Conservation (phyloP, 2,113 vertebrate genomes). For the Fregata magnificens region DNA sequence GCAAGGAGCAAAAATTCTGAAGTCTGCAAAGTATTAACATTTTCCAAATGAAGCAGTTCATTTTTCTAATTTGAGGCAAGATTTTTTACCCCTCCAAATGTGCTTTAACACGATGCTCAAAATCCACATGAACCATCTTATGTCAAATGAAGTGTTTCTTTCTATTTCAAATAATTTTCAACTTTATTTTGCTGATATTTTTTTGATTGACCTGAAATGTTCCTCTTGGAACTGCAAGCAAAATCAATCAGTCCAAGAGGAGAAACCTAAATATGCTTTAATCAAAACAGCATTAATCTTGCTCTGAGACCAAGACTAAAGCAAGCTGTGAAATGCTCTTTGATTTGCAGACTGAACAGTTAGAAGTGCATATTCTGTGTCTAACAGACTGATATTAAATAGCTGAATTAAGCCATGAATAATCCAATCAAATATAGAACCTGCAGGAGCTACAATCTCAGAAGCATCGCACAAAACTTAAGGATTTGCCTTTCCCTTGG, state of each 20-base stretch:
- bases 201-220: not conserved
- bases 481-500: not conserved
- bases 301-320: not conserved
- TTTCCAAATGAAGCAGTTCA: not conserved
- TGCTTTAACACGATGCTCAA: not conserved
- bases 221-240: not conserved
- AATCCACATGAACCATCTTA: not conserved
- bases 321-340: not conserved
- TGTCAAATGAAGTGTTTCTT: not conserved
- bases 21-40: not conserved
- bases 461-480: not conserved
- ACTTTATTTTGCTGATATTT: not conserved
- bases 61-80: not conserved
- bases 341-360: not conserved
- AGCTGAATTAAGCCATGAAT: not conserved
- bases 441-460: not conserved
- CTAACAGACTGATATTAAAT: not conserved
- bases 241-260: not conserved
- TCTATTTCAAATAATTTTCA: not conserved
- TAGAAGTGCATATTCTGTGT: not conserved
- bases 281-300: not conserved
- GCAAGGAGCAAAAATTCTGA: not conserved
- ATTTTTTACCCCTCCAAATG: not conserved
- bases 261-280: not conserved
- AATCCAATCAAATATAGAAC: not conserved